A percentile compares a stretch with the other conserved stretches of the same genome.
phyloP scores from a whole-genome alignment of 2,113 vertebrate species.

The Paracyprichromis sp. region DNA sequence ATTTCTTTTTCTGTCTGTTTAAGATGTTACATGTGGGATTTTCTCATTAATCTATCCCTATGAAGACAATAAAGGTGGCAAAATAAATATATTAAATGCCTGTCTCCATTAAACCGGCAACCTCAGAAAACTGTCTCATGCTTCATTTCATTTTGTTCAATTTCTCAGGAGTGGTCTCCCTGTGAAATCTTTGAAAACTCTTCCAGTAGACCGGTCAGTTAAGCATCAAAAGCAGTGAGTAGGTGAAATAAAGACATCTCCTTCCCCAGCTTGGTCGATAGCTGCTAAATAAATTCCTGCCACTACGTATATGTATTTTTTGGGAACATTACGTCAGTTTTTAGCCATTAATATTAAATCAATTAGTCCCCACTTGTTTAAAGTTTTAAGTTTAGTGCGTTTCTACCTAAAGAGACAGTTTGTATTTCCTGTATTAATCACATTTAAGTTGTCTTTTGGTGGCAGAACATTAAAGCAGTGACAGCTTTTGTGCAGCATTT shows the following conservation, averaged over 20 bases:
- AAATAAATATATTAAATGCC: constrained; percentile 60
- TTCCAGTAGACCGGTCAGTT: constrained; percentile 52
- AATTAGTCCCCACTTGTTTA: neutral
- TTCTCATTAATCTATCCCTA: constrained; percentile 47
- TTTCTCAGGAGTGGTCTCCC: constrained; percentile 41
- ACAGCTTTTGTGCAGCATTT: neutral
- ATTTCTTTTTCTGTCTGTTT: constrained; percentile 43
- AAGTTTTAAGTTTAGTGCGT: neutral
- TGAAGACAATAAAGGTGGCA: constrained; percentile 38
- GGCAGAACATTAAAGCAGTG: neutral
- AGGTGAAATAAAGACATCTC: constrained; percentile 43
- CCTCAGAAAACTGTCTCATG: constrained; percentile 35
- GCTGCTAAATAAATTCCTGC: constrained; percentile 6
- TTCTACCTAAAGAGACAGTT: neutral
- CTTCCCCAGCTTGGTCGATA: constrained; percentile 6
- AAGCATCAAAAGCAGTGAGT: constrained; percentile 33
- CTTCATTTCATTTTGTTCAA: constrained; percentile 53
- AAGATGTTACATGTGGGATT: constrained; percentile 34
- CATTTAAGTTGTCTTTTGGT: neutral
- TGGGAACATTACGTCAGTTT: neutral
- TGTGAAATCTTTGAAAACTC: constrained; percentile 48
- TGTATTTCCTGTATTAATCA: neutral
- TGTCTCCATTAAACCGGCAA: constrained; percentile 45
- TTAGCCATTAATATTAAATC: neutral
- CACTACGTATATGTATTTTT: neutral